phyloP scores from a whole-genome alignment of 2,113 vertebrate genomes.

The Syrrhaptes paradoxus region DNA sequence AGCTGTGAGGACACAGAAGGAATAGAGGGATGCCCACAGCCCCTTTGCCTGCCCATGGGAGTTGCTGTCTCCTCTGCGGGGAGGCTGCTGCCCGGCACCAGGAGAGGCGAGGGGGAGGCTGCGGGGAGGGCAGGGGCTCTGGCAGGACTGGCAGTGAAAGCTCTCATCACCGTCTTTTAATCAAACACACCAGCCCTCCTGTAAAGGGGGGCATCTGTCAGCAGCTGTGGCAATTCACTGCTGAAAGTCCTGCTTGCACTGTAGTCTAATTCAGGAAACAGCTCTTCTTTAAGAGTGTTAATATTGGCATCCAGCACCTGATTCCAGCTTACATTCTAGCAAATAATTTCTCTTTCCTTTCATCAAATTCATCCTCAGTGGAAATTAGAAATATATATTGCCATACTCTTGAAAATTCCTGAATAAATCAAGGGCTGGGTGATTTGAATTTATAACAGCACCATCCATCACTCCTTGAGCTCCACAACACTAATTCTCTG shows the following conservation, averaged over 20 bases:
- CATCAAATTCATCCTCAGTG: slow-evolving; percentile 55
- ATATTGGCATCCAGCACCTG: slow-evolving; percentile 39
- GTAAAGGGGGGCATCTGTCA: background rate
- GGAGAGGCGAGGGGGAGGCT: background rate
- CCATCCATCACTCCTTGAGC: slow-evolving; percentile 17
- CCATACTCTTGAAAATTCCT: slow-evolving; percentile 15
- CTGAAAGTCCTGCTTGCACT: background rate
- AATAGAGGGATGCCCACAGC: background rate
- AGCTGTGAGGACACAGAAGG: background rate
- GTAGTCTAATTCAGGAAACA: slow-evolving; percentile 48
- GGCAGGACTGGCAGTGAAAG: background rate
- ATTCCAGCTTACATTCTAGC: slow-evolving; percentile 16
- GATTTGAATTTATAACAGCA: slow-evolving; percentile 26
- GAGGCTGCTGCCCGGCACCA: background rate
- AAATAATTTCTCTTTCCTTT: slow-evolving; percentile 53
- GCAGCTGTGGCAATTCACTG: background rate
- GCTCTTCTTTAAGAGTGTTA: slow-evolving; percentile 40
- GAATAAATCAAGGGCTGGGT: slow-evolving; percentile 34
- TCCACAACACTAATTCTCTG: background rate
- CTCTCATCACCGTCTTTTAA: slow-evolving; percentile 8
- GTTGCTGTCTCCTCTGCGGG: background rate
- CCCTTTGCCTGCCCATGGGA: background rate
- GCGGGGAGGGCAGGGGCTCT: background rate
- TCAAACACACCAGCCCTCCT: background rate
- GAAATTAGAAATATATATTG: slow-evolving; percentile 47